These are phyloP conservation scores for Onychomys leucogaster DNA, from an alignment of 2,797 vertebrate genomes.

Conservation along the genomic window DNA sequence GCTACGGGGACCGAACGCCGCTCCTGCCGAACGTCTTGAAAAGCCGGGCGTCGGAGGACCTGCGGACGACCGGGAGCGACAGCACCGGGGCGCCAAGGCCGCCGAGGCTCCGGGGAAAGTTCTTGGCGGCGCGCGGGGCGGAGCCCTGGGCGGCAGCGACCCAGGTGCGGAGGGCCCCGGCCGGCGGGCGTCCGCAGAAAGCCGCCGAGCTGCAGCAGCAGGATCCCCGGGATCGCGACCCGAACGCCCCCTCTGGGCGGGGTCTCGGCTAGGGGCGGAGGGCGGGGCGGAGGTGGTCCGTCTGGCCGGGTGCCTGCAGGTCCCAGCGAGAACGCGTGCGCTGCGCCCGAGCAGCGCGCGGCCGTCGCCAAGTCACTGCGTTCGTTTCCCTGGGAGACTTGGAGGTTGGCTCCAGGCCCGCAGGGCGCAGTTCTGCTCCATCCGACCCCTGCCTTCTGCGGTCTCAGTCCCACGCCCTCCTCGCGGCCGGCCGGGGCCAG, in stretches of 20 bases:
- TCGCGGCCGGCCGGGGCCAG: neutral
- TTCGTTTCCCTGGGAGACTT: slow-evolving; percentile 43
- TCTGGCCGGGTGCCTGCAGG: neutral
- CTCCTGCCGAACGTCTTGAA: neutral
- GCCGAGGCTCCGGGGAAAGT: slow-evolving; percentile 72
- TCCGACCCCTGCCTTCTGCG: neutral
- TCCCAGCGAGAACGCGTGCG: neutral
- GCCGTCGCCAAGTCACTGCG: accelerated
- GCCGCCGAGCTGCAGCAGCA: accelerated
- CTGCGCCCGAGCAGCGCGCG: accelerated
- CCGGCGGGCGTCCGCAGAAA: neutral
- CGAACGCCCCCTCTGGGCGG: slow-evolving; percentile 49
- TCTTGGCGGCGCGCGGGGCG: neutral
- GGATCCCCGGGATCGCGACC: neutral
- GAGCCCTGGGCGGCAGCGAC: slow-evolving; percentile 34
- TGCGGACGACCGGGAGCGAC: neutral
- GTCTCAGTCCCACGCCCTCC: slow-evolving; percentile 65
- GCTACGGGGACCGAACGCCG: neutral
- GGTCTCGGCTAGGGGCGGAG: slow-evolving; percentile 37
- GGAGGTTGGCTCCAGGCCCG: neutral
- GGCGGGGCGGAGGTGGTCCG: slow-evolving; percentile 57
- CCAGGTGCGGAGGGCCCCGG: neutral
- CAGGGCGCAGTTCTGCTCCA: neutral
- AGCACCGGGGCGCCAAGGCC: slow-evolving; percentile 18
- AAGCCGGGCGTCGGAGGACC: neutral